phyloP scores from a whole-genome alignment of 2,888 invertebrate genomes.

The Thysanoteuthis rhombus region DNA sequence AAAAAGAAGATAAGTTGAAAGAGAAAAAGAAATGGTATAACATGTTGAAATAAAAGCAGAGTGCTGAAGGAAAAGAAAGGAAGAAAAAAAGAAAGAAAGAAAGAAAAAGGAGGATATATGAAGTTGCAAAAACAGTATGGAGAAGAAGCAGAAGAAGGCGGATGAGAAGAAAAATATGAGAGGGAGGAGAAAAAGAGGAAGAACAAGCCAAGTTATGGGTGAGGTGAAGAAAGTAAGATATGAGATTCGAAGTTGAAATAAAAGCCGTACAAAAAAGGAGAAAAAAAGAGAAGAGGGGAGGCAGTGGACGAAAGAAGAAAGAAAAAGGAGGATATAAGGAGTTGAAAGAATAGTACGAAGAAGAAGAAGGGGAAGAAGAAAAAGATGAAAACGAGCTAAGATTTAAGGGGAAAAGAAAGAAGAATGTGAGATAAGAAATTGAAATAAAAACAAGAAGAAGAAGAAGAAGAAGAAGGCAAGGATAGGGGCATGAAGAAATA shows the following conservation, averaged over 20 bases:
- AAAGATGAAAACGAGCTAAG: background rate
- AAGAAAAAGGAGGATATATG: background rate
- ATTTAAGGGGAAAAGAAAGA: too few relatives aligned
- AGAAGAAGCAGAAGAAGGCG: background rate
- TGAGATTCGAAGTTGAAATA: background rate
- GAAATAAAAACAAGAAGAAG: background rate
- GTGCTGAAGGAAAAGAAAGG: background rate
- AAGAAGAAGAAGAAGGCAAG: background rate
- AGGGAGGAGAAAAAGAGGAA: background rate
- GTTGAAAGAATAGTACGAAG: background rate
- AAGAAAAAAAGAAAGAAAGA: background rate
- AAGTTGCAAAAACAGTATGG: too few relatives aligned
- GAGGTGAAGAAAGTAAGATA: too few relatives aligned
- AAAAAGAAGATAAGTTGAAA: fast-evolving
- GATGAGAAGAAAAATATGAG: background rate
- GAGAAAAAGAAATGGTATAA: background rate
- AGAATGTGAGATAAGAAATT: background rate
- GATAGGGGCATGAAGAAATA: background rate
- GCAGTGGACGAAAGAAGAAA: too few relatives aligned
- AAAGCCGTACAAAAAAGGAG: background rate
- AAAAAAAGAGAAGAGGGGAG: background rate
- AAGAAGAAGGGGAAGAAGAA: background rate
- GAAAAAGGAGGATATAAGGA: background rate
- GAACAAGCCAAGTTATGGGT: background rate
- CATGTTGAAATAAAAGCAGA: background rate